Percentiles rank a stretch among this genome's conserved stretches.
These are phyloP conservation scores for Semotilus atromaculatus DNA, from an alignment of 2,797 vertebrate species.

Conservation along the genomic window DNA sequence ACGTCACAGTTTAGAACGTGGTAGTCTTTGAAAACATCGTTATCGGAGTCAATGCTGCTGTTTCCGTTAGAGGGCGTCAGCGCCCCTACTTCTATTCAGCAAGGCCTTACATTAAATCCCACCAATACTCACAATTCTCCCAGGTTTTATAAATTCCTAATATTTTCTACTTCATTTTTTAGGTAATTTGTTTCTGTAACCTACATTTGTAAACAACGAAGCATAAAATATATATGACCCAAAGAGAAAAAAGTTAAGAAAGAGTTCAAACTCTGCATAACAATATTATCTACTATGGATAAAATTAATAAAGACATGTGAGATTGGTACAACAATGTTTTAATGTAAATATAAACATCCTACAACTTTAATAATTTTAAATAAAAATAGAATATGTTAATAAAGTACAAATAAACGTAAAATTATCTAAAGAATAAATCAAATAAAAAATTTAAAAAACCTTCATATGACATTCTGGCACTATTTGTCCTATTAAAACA, in stretches of 20 bases:
- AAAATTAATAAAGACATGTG: not conserved
- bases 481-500: not conserved
- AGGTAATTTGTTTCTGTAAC: not conserved
- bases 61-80: constrained; percentile 19
- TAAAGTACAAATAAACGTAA: not conserved
- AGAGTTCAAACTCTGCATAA: not conserved
- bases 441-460: not conserved
- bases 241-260: not conserved
- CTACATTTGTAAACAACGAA: not conserved
- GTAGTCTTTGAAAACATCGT: not conserved
- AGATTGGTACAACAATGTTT: not conserved
- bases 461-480: not conserved
- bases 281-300: not conserved
- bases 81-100: not conserved
- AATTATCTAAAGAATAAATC: not conserved
- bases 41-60: not conserved
- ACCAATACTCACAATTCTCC: not conserved
- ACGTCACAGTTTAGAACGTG: not conserved
- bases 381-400: not conserved
- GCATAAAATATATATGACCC: not conserved
- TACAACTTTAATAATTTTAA: not conserved
- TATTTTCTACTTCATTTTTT: not conserved
- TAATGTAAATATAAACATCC: constrained; percentile 7
- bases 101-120: not conserved
- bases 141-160: not conserved